A percentile compares a stretch with the other conserved stretches of the same genome.
Conservation (phyloP, 64 coral and sea anemone genomes). For the Dendrophyllia cribrosa region DNA sequence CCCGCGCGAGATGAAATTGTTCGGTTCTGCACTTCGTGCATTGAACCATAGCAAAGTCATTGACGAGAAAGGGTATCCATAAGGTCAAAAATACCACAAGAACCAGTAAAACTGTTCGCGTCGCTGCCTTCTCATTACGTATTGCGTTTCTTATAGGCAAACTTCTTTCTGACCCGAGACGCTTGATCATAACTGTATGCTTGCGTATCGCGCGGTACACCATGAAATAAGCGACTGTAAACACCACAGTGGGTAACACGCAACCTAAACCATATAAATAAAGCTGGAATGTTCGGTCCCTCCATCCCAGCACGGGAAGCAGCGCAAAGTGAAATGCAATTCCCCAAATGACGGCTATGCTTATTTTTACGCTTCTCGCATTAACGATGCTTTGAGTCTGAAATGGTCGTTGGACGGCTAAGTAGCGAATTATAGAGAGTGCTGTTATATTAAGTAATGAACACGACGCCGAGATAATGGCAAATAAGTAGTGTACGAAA, state of each 20-base stretch:
- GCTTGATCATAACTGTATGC: background rate
- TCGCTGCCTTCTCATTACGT: constrained; percentile 30
- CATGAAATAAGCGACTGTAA: constrained; percentile 29
- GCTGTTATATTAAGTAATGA: constrained; percentile 55
- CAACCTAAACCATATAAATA: constrained; percentile 62
- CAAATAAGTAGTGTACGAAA: constrained; percentile 51
- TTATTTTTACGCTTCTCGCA: background rate
- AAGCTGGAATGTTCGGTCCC: constrained; percentile 40
- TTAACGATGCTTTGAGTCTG: constrained; percentile 29
- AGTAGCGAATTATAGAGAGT: constrained; percentile 57
- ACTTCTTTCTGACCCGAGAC: background rate
- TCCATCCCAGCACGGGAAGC: constrained; percentile 55
- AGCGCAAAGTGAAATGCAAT: constrained; percentile 33
- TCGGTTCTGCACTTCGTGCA: constrained; percentile 32
- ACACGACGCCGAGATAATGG: constrained; percentile 42
- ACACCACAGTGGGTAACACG: constrained; percentile 16
- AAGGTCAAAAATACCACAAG: constrained; percentile 2
- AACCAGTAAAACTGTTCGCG: constrained; percentile 45
- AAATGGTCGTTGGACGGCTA: constrained; percentile 44
- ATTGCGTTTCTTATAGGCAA: background rate
- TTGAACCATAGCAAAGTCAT: constrained; percentile 58
- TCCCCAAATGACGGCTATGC: constrained; percentile 48
- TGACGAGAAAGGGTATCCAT: constrained; percentile 57
- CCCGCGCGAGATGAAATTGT: constrained; percentile 26
- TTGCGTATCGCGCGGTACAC: constrained; percentile 28